Percentiles rank a stretch among this genome's conserved stretches.
phyloP scores from a whole-genome alignment of 2,113 vertebrate genomes.

The Xenopus laevis region DNA sequence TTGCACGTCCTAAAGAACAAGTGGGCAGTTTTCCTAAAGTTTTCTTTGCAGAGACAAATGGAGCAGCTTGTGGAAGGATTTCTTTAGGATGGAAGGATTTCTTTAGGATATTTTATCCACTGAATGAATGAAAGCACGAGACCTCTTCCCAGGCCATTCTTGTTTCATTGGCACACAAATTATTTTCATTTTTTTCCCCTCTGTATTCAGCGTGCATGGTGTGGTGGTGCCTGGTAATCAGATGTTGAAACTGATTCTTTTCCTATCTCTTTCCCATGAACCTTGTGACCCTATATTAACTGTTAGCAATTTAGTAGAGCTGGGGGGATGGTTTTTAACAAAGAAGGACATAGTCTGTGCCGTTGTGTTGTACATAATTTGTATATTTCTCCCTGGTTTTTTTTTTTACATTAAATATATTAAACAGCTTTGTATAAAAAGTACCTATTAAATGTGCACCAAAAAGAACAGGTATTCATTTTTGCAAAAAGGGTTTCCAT shows the following conservation, averaged over 20 bases:
- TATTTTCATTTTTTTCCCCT: conserved; percentile 37
- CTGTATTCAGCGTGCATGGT: conserved; percentile 43
- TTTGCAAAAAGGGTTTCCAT: background rate
- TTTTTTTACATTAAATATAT: too few species aligned
- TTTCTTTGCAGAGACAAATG: conserved; percentile 16
- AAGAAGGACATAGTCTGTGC: background rate
- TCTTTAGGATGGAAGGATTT: conserved; percentile 10
- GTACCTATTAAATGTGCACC: too few species aligned
- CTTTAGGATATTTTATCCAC: conserved; percentile 24
- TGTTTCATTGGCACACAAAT: conserved; percentile 23
- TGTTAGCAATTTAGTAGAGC: conserved; percentile 39
- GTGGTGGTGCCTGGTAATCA: conserved; percentile 51
- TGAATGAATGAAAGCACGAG: conserved; percentile 14
- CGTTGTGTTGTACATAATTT: too few species aligned
- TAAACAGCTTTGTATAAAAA: too few species aligned
- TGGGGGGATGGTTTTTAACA: conserved; percentile 4
- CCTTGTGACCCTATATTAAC: conserved; percentile 40
- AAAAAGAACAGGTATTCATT: too few species aligned
- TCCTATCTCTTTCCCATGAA: conserved; percentile 49
- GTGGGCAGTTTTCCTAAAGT: conserved; percentile 14
- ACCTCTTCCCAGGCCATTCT: conserved; percentile 15
- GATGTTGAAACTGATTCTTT: conserved; percentile 53
- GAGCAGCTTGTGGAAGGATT: background rate
- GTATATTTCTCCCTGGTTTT: too few species aligned
- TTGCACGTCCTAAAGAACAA: background rate